Base-by-base conservation (phyloP, 2,113 vertebrate genomes). In the Lamprotornis superbus region DNA sequence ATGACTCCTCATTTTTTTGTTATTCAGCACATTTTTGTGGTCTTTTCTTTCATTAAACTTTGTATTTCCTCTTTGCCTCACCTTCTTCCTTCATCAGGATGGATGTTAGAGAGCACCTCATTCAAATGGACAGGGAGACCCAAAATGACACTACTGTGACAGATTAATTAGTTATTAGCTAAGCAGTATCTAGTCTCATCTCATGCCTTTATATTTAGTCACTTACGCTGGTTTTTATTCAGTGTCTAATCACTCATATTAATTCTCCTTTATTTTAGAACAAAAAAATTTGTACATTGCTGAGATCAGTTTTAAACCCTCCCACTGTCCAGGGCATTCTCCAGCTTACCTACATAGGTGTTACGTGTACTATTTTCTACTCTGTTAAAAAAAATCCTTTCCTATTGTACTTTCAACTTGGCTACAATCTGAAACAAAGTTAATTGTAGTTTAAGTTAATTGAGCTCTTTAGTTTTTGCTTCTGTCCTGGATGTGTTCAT, bases 21-120 rank as follows among this genome's bases (percentile, higher is more conserved):
- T 93, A 59, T 86, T 92, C 82, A 92, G 92, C 93, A 92, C 92
- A 94, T 96, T 92, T 93, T 90, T 96, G 68, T 78, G 25, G 49
- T 37, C 27, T 91, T 93, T 60, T 83, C 56, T 93, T 94, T 86
- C 55, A 56, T 83, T 81, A 75, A 70, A 60, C 50, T 68, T 90
- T 83, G 79, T 74, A 74, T 67, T 94, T 93, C 57, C 31, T 86
- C 39, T 67, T 93, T 73, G 39, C 40, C 56, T 89, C 49, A 68
- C 47, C 28, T 93, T 91, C 55, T 75, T 44, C 79, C 52, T 86
- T 78, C 47, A 49, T 39, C 25, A 42, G 50, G 6, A 61, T 57
- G 14, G n/a, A 47, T 89, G 20, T 77, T 47, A 42, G 49, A 70
- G 31, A 35, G 39, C 5, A 1, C 25, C 28, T 85, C 63, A 55